phyloP scores from a whole-genome alignment of 2,113 vertebrate genomes.

The Panurus biarmicus region DNA sequence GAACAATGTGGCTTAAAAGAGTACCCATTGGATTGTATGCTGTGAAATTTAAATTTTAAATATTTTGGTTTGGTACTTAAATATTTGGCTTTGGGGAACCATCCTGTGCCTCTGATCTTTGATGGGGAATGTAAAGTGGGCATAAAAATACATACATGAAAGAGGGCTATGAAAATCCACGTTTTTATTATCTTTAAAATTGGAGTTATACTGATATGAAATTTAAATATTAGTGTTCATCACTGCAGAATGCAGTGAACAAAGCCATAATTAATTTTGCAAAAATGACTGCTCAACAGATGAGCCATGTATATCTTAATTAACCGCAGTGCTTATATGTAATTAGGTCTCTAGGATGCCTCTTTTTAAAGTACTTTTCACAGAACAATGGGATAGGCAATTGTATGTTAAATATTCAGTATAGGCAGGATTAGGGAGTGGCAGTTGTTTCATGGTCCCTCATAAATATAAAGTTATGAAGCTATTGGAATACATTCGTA shows the following conservation, averaged over 20 bases:
- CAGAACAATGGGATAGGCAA: not conserved
- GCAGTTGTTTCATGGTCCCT: not conserved
- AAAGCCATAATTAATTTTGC: conserved; percentile 44
- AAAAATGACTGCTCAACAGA: conserved; percentile 6
- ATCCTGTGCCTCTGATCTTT: not conserved
- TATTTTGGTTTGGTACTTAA: not conserved
- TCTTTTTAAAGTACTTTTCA: not conserved
- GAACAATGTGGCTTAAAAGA: not conserved
- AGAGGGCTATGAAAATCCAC: conserved; percentile 19
- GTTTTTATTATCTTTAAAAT: conserved; percentile 16
- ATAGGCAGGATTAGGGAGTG: not conserved
- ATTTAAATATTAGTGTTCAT: conserved; percentile 47
- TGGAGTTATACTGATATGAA: not conserved
- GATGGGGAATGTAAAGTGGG: not conserved
- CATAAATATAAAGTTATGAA: not conserved
- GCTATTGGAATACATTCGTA: not conserved
- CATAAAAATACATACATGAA: conserved; percentile 4
- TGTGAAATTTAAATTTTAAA: conserved; percentile 7
- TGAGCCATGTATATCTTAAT: conserved; percentile 22
- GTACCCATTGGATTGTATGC: not conserved
- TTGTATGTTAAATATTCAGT: not conserved
- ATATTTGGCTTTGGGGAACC: conserved; percentile 12
- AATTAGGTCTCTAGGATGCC: conserved; percentile 59
- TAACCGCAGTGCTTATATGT: conserved; percentile 20
- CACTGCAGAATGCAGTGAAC: not conserved